Conservation (phyloP, 2,113 vertebrate species). For the pig (Sus scrofa) region T2T-Sscrofa CM000824.6:42872001-42872500, state of each 20-base stretch:
- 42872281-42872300: too few relatives aligned
- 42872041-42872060: not conserved
- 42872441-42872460: not conserved
- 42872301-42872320: too few relatives aligned
- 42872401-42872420: not conserved
- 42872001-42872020: not conserved
- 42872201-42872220: not conserved
- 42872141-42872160: not conserved
- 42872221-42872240: not conserved
- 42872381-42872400: not conserved
- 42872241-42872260: too few relatives aligned
- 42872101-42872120: not conserved
- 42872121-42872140: not conserved
- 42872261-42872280: too few relatives aligned
- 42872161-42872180: not conserved
- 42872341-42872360: too few relatives aligned
- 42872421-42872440: not conserved
- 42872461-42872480: too few relatives aligned
- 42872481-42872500: not conserved
- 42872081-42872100: fast-evolving
- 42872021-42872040: not conserved
- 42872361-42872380: not conserved
- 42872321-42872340: too few relatives aligned
- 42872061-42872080: not conserved
- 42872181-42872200: not conserved